Conservation (phyloP, 2,113 vertebrate species). For the Trogon surrucura region DNA sequence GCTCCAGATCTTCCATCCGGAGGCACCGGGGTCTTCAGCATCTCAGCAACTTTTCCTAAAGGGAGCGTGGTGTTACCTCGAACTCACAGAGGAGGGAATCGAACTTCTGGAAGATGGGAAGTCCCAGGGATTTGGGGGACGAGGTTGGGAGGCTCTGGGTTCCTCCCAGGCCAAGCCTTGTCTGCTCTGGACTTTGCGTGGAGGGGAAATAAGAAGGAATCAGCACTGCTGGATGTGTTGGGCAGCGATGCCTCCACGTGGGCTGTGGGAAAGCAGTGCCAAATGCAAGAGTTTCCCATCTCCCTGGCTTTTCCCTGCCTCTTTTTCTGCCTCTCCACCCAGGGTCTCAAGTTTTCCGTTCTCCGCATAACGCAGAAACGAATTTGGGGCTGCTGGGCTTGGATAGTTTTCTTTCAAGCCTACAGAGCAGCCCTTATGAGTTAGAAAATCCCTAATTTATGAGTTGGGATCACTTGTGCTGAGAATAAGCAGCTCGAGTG, state of each 20-base stretch:
- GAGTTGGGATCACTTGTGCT: not conserved
- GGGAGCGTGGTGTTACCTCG: not conserved
- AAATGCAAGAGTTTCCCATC: not conserved
- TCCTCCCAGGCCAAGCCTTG: not conserved
- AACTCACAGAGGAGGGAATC: not conserved
- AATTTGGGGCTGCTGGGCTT: not conserved
- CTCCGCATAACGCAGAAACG: not conserved
- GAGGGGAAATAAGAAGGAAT: not conserved
- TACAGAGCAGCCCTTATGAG: not conserved
- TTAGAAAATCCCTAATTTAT: not conserved
- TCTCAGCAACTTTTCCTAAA: not conserved
- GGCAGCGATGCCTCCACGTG: not conserved
- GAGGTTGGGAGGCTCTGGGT: not conserved
- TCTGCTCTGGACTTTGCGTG: not conserved
- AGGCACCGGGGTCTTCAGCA: not conserved
- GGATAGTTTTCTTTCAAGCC: not conserved
- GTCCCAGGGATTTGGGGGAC: not conserved
- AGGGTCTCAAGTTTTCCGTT: not conserved
- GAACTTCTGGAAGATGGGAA: not conserved
- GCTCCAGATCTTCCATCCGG: not conserved
- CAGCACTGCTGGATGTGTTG: fast-evolving
- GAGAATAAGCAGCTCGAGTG: fast-evolving
- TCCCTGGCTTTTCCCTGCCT: not conserved
- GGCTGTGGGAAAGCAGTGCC: not conserved
- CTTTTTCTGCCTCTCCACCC: not conserved